These are phyloP conservation scores for Hypsopygia costalis DNA, from an alignment of 2,888 invertebrate species.

Conservation along the genomic window DNA sequence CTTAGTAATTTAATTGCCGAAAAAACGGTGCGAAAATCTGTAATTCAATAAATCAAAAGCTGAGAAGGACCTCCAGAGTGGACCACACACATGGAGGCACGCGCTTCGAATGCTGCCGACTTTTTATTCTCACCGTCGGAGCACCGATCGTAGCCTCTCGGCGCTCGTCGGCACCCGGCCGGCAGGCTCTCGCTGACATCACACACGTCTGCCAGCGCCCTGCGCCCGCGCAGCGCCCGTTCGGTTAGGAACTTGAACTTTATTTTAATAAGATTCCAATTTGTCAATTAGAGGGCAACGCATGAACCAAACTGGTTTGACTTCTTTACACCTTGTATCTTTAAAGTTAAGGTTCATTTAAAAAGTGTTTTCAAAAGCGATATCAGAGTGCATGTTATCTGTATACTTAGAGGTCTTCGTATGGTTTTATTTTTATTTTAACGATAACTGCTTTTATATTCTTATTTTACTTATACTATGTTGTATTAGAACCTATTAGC, in stretches of 20 bases:
- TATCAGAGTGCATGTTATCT: slow-evolving; percentile 23
- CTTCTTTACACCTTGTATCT: slow-evolving; percentile 70
- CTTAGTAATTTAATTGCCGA: slow-evolving; percentile 39
- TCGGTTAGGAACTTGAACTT: slow-evolving; percentile 76
- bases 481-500: slow-evolving; percentile 1
- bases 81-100: slow-evolving; percentile 89
- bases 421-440: not conserved
- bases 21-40: slow-evolving; percentile 66
- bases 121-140: slow-evolving; percentile 65
- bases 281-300: slow-evolving; percentile 84
- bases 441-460: slow-evolving; percentile 1
- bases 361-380: slow-evolving; percentile 43
- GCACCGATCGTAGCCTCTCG: slow-evolving; percentile 59
- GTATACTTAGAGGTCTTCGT: not conserved
- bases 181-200: slow-evolving; percentile 59
- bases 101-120: slow-evolving; percentile 83
- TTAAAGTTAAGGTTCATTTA: slow-evolving; percentile 48
- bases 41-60: slow-evolving; percentile 71
- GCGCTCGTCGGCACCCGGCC: slow-evolving; percentile 63
- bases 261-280: slow-evolving; percentile 86
- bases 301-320: slow-evolving; percentile 72
- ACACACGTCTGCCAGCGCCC: slow-evolving; percentile 53
- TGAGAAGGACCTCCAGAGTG: slow-evolving; percentile 73
- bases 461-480: slow-evolving; percentile 6
- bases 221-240: slow-evolving; percentile 35